Percentiles rank a stretch among this genome's conserved stretches.
These are phyloP conservation scores for Haplochromis burtoni DNA, from an alignment of 2,113 vertebrate genomes.

Conservation along the genomic window DNA sequence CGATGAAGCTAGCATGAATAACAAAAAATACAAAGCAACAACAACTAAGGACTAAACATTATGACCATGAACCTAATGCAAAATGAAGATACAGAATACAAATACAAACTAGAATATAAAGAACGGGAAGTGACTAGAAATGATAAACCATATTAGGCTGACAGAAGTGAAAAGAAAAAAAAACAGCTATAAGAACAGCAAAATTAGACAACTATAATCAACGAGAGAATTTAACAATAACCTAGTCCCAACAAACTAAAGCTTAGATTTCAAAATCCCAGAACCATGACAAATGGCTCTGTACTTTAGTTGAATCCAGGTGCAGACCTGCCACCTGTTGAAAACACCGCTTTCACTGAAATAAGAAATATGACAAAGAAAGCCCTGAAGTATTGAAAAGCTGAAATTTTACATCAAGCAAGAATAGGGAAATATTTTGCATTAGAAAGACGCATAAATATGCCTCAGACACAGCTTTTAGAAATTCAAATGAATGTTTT, in stretches of 20 bases:
- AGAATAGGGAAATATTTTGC: background rate
- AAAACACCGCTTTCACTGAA: background rate
- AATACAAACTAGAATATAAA: background rate
- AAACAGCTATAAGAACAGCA: background rate
- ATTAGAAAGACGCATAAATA: background rate
- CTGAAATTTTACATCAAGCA: background rate
- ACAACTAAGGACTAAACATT: background rate
- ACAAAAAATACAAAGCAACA: background rate
- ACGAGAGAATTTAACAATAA: background rate
- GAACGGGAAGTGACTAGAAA: background rate
- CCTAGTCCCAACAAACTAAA: background rate
- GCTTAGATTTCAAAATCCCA: background rate
- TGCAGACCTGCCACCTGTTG: background rate
- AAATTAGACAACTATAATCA: background rate
- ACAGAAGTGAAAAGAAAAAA: background rate
- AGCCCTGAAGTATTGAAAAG: background rate
- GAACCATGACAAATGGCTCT: background rate
- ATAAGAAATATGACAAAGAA: background rate
- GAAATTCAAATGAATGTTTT: background rate
- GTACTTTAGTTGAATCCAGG: background rate
- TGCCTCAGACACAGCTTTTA: background rate
- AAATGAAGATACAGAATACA: background rate
- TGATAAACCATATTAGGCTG: background rate
- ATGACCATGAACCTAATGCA: background rate
- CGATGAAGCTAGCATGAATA: background rate